Evolutionary conservation across 2,888 invertebrate species (phyloP), one percentile per base, ranked within the genome.

Genomic region (Hofmannophila pseudospretella): DNA sequence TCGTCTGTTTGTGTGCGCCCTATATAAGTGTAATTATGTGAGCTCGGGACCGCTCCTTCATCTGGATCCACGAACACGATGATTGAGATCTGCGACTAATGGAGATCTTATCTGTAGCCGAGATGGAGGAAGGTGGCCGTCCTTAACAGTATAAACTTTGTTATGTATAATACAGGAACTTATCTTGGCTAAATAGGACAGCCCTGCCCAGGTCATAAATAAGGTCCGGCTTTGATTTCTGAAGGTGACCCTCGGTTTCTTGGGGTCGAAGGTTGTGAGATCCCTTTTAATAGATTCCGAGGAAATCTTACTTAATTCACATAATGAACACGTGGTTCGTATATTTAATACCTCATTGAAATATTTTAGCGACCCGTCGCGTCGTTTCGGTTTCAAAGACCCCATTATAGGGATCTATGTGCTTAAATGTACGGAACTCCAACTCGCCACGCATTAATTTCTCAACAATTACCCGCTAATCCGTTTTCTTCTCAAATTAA

Each of bases 171-270:
- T 69, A 75, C 66, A 55, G 63, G 63, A 72, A 70, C 71, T 81
- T 81, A 82, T 80, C 78, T 79, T 54, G 58, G 57, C 65, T 61
- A 64, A 72, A 70, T 71, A 69, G 63, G 61, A 59, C 62, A 66
- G 55, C 62, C 61, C 43, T 67, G 72, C 70, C 67, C 77, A 77
- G 73, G 73, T 72, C 76, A 82, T 82, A 82, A 84, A 84, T 82
- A 81, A 80, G 62, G 60, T 51, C 62, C 64, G 74, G 73, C 77
- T 81, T 82, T 80, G 82, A 81, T 85, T 81, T 78, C 76, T 78
- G 71, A 71, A 77, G 72, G 73, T 77, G 77, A 81, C 78, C 77
- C 67, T 68, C 48, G 59, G 65, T 70, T 66, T 67, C 72, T 71
- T 60, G 57, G 65, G 70, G 63, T 65, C 51, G 56, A 60, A 62